phyloP scores from a whole-genome alignment of 2,888 invertebrate species.

The Glyphotaelius pellucidus region DNA sequence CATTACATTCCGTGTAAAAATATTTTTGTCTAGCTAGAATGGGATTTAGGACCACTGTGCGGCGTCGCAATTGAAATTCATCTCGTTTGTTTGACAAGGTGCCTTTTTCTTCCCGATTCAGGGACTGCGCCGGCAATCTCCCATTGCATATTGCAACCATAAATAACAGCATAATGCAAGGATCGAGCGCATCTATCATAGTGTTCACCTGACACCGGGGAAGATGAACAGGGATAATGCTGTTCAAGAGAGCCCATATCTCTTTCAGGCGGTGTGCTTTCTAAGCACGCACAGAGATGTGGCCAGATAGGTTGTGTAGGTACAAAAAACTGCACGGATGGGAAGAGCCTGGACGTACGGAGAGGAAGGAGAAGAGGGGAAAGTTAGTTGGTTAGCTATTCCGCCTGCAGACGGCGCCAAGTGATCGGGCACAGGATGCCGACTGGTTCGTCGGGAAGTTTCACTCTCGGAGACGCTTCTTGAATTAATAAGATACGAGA shows the following conservation, averaged over 20 bases:
- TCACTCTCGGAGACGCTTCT: conserved; percentile 11
- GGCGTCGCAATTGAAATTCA: neutral
- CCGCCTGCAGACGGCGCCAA: conserved; percentile 34
- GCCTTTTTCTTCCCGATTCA: neutral
- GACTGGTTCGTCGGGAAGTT: conserved; percentile 14
- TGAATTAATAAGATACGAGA: conserved; percentile 33
- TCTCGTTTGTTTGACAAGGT: neutral
- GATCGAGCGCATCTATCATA: neutral
- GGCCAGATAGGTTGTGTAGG: neutral
- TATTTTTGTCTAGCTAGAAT: no score
- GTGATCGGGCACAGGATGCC: conserved; percentile 24
- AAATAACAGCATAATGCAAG: neutral
- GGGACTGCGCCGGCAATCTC: neutral
- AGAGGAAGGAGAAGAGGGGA: neutral
- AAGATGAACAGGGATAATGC: neutral
- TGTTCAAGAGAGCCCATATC: neutral
- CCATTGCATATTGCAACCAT: neutral
- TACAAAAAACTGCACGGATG: neutral
- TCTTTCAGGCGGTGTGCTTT: neutral
- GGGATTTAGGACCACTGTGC: no score
- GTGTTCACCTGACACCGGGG: neutral
- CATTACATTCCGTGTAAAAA: no score
- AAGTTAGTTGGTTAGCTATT: neutral
- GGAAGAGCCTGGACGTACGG: neutral
- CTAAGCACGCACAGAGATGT: neutral